Evolutionary conservation across 2,113 vertebrate species (phyloP).

Genomic region (Myotis yumanensis): DNA sequence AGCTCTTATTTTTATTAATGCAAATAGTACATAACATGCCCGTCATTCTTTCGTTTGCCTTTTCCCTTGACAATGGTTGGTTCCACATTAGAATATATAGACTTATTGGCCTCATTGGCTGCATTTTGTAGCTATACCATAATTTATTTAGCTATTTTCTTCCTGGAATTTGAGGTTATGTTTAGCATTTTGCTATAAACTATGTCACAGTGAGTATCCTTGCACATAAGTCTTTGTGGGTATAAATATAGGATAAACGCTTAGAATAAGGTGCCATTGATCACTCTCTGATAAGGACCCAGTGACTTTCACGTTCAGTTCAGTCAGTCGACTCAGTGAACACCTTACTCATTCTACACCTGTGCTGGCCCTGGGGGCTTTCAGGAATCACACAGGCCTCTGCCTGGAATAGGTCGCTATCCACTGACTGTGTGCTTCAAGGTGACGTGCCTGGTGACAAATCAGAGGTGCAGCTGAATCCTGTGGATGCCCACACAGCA

Average conservation of each 20-base stretch:
- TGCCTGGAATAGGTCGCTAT: not conserved
- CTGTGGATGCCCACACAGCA: not conserved
- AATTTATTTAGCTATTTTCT: conserved; percentile 10
- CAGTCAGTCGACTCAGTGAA: not conserved
- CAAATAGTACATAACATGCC: not conserved
- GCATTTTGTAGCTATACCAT: not conserved
- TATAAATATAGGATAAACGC: not conserved
- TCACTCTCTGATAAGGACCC: not conserved
- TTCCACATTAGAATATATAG: not conserved
- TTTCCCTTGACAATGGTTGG: not conserved
- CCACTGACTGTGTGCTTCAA: not conserved
- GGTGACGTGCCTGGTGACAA: not conserved
- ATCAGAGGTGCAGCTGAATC: not conserved
- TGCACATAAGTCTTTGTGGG: not conserved
- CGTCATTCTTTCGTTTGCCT: not conserved
- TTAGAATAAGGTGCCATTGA: not conserved
- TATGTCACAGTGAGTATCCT: not conserved
- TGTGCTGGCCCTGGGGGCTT: not conserved
- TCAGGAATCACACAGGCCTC: not conserved
- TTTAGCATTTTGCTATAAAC: conserved; percentile 25
- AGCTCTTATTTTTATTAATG: not conserved
- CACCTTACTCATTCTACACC: not conserved
- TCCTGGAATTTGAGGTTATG: not conserved
- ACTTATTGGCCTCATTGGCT: not conserved
- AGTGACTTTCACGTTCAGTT: not conserved